Evolutionary conservation across 2,113 vertebrate species (phyloP), one percentile per base, ranked within the genome.

Genomic region (Actenoides lindsayi): DNA sequence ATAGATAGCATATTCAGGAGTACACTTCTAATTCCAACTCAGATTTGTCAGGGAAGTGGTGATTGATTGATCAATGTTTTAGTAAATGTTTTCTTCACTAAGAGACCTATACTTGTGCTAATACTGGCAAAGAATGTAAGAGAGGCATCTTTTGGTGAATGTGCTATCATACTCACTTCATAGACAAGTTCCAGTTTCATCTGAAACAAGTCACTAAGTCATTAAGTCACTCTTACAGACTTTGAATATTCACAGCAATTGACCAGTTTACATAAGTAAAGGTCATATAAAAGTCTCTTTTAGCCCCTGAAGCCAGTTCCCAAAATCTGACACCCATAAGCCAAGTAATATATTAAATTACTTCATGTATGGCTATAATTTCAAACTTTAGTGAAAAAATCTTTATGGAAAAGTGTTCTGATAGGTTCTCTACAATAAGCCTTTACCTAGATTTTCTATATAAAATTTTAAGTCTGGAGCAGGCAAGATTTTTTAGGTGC

Each of bases 241-340:
- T 69, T 27, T 67, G 21, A 56, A 5, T 53, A 37, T 33, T 67
- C 37, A 13, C 5, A 54, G 10, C 33, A 39, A 4, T 33, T 63
- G 24, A 51, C 3, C 25, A 41, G 2, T 67, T 65, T 37, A 33
- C 1, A 19, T 17, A 23, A 12, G 3, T 71, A 10, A 16, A 64
- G 28, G 7, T 3, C 7, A 39, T 54, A 24, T 5, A 37, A 10
- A 5, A 23, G 2, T 62, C 7, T 42, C 17, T 62, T 78, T 59
- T 25, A 54, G 4, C 1, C 0, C 0, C 5, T 46, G 13, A 81
- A 93, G 4, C 4, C 35, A 33, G 16, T 46, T 79, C 9, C 31
- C 46, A 53, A 78, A 63, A 70, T 44, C 14, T 54, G 16, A 21
- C 41, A 35, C 14, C 1, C 5, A 21, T 62, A 57, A 87, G 2